Percentiles rank a stretch among this genome's conserved stretches.
Conservation (phyloP, 2,797 vertebrate genomes). For the Hafferia zeledoni region DNA sequence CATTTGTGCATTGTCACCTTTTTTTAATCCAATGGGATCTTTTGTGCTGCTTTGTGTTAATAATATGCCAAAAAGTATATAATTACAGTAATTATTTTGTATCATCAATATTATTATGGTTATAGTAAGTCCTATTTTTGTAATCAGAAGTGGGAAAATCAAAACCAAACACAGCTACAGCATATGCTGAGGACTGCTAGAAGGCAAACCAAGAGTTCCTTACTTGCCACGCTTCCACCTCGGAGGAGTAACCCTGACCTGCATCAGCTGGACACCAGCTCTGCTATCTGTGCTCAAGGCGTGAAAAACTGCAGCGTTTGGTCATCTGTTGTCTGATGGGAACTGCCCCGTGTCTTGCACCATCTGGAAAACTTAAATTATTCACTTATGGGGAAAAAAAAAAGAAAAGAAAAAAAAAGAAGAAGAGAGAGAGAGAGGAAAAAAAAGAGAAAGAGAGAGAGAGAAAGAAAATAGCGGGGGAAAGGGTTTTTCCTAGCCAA, state of each 20-base stretch:
- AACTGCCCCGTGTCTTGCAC: slow-evolving; percentile 47
- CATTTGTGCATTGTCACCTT: slow-evolving; percentile 49
- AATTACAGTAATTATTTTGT: slow-evolving; percentile 62
- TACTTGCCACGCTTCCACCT: neutral
- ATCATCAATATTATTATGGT: slow-evolving; percentile 53
- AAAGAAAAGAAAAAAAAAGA: accelerated
- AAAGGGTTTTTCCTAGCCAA: neutral
- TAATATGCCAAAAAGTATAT: slow-evolving; percentile 61
- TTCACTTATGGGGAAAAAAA: neutral
- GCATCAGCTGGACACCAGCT: neutral
- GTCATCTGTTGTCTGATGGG: neutral
- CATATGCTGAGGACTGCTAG: neutral
- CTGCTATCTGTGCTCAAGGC: neutral
- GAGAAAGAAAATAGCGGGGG: accelerated
- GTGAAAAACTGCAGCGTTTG: neutral
- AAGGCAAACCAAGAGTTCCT: neutral
- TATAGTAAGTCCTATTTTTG: slow-evolving; percentile 66
- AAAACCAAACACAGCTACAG: neutral
- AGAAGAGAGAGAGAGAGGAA: neutral
- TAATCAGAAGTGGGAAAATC: slow-evolving; percentile 45
- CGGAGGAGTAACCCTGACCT: neutral
- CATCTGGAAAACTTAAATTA: slow-evolving; percentile 68
- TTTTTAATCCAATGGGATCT: slow-evolving; percentile 36
- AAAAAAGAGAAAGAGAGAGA: no score
- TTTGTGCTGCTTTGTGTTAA: slow-evolving; percentile 53